Conservation (phyloP, 2,797 vertebrate genomes). For the Okamejei kenojei region DNA sequence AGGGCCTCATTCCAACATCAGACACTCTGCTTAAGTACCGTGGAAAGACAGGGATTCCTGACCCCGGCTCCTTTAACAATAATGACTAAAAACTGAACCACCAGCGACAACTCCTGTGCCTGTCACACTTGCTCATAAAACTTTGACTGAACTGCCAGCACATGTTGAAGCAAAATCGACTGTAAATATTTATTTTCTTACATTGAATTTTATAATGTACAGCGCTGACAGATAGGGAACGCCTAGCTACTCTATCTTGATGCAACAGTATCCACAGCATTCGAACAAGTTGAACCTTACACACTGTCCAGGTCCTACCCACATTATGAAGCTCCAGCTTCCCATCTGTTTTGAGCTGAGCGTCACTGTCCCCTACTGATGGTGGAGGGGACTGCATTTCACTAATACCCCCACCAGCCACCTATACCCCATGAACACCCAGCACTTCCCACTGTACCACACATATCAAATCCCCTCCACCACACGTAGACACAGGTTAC, state of each 20-base stretch:
- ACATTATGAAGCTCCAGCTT: not conserved
- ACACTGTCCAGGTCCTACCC: not conserved
- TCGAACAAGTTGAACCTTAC: not conserved
- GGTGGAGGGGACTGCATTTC: not conserved
- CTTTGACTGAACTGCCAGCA: not conserved
- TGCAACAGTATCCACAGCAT: no score
- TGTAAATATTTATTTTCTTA: not conserved
- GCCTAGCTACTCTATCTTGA: not conserved
- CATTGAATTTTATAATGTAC: not conserved
- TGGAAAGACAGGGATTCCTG: not conserved
- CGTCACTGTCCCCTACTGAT: not conserved
- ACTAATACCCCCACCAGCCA: not conserved
- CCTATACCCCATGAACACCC: no score
- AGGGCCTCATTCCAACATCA: not conserved
- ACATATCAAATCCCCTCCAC: no score
- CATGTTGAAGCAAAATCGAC: not conserved
- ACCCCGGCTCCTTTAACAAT: not conserved
- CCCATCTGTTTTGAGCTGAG: not conserved
- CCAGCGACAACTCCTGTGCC: not conserved
- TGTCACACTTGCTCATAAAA: not conserved
- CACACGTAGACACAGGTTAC: no score
- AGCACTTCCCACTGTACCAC: no score
- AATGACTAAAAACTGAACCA: not conserved
- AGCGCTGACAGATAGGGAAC: not conserved
- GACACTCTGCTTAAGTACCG: not conserved